phyloP scores from a whole-genome alignment of 2,797 vertebrate genomes.

The Glossophaga mutica region DNA sequence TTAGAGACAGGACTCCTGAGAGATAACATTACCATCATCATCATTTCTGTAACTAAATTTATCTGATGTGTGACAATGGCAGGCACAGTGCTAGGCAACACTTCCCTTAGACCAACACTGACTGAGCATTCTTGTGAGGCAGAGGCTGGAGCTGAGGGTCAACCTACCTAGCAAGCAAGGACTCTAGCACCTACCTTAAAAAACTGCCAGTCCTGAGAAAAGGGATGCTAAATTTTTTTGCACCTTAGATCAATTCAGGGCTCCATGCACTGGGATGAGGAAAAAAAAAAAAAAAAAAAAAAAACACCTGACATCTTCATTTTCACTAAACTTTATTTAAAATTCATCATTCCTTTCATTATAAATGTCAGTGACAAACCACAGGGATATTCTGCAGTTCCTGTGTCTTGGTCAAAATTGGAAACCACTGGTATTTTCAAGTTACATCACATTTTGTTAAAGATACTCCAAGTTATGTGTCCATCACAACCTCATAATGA shows the following conservation, averaged over 20 bases:
- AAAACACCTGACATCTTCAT: not conserved
- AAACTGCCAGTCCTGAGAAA: not conserved
- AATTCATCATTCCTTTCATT: not conserved
- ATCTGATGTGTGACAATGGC: not conserved
- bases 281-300: not conserved
- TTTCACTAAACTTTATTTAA: not conserved
- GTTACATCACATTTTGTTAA: not conserved
- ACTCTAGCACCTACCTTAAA: not conserved
- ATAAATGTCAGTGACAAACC: not conserved
- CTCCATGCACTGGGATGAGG: not conserved
- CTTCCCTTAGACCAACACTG: not conserved
- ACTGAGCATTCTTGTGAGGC: not conserved
- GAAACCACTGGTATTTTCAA: not conserved
- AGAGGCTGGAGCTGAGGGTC: not conserved
- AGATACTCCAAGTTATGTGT: not conserved
- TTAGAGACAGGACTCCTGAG: not conserved
- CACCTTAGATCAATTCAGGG: not conserved
- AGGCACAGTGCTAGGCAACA: accelerated
- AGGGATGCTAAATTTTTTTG: not conserved
- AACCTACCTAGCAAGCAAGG: not conserved
- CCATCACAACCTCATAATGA: not conserved
- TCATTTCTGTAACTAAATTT: not conserved
- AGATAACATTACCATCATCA: not conserved
- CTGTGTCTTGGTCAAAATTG: not conserved
- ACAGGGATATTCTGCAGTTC: not conserved